These are phyloP conservation scores for Aspiorhynchus laticeps DNA, from an alignment of 2,113 vertebrate species.

Conservation along the genomic window DNA sequence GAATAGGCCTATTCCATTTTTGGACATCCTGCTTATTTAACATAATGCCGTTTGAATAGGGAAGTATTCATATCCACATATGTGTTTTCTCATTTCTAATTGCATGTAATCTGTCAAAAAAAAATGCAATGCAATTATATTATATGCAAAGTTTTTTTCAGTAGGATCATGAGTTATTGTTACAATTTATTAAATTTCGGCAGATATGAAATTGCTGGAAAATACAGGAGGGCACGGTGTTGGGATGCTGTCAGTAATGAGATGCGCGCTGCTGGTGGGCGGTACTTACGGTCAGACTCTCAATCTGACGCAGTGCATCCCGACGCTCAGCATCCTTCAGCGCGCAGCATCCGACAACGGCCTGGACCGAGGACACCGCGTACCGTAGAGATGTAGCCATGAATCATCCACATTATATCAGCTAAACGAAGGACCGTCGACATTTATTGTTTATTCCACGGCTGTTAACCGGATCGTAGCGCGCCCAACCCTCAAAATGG, in stretches of 20 bases:
- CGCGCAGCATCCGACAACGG: slow-evolving; percentile 46
- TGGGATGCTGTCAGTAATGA: slow-evolving; percentile 29
- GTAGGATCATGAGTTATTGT: neutral
- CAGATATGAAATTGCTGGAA: neutral
- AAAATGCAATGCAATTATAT: neutral
- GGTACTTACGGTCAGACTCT: slow-evolving; percentile 12
- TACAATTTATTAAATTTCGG: neutral
- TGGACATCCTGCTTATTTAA: neutral
- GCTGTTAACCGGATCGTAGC: slow-evolving; percentile 50
- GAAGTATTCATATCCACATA: neutral
- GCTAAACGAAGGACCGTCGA: slow-evolving; percentile 26
- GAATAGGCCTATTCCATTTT: neutral
- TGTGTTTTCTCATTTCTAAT: neutral
- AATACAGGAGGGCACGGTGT: neutral
- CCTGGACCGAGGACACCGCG: slow-evolving; percentile 11
- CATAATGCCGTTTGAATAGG: neutral
- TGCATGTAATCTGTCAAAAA: neutral
- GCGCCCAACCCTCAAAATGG: slow-evolving; percentile 75
- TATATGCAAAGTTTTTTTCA: neutral
- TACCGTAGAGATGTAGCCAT: slow-evolving; percentile 19
- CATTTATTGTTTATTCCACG: neutral
- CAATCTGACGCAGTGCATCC: slow-evolving; percentile 44
- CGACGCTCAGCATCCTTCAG: slow-evolving; percentile 30
- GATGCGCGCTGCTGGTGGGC: slow-evolving; percentile 39
- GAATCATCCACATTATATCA: neutral